Evolutionary conservation across 2,888 invertebrate genomes (phyloP).

Genomic region (Parnassius apollo): DNA sequence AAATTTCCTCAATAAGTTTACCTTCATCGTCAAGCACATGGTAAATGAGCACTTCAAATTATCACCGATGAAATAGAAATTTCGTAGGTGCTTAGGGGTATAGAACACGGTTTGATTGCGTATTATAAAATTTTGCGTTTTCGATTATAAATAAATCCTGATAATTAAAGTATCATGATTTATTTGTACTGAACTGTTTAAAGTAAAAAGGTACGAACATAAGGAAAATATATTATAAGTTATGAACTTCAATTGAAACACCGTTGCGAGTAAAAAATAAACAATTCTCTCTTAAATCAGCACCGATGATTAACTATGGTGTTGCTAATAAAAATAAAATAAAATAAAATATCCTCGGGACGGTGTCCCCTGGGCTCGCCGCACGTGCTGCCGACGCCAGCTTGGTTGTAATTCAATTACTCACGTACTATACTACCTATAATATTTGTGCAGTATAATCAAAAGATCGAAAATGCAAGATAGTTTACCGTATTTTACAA

Average conservation of each 20-base stretch:
- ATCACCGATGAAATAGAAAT: too few relatives aligned
- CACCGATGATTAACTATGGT: slow-evolving; percentile 66
- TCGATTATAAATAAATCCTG: too few relatives aligned
- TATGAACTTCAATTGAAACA: not conserved
- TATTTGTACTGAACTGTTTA: too few relatives aligned
- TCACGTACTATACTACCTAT: slow-evolving; percentile 46
- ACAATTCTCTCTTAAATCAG: slow-evolving; percentile 56
- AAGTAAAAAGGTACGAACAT: too few relatives aligned
- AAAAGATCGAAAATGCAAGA: slow-evolving; percentile 45
- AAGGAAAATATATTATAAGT: too few relatives aligned
- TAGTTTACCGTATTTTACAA: slow-evolving; percentile 22
- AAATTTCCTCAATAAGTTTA: too few relatives aligned
- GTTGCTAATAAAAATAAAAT: slow-evolving; percentile 73
- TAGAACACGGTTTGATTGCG: too few relatives aligned
- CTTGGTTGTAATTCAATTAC: slow-evolving; percentile 70
- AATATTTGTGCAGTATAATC: slow-evolving; percentile 50
- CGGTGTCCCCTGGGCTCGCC: slow-evolving; percentile 50
- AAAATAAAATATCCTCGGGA: slow-evolving; percentile 67
- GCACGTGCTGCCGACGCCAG: slow-evolving; percentile 55
- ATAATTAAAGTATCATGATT: too few relatives aligned
- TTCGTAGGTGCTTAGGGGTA: too few relatives aligned
- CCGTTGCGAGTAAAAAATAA: slow-evolving; percentile 35
- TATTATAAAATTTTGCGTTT: too few relatives aligned
- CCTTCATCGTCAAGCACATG: too few relatives aligned
- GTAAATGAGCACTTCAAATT: too few relatives aligned